Percentiles rank a stretch among this genome's conserved stretches.
These are phyloP conservation scores for Hippocampus comes DNA, from an alignment of 2,113 vertebrate species.

Conservation along the genomic window DNA sequence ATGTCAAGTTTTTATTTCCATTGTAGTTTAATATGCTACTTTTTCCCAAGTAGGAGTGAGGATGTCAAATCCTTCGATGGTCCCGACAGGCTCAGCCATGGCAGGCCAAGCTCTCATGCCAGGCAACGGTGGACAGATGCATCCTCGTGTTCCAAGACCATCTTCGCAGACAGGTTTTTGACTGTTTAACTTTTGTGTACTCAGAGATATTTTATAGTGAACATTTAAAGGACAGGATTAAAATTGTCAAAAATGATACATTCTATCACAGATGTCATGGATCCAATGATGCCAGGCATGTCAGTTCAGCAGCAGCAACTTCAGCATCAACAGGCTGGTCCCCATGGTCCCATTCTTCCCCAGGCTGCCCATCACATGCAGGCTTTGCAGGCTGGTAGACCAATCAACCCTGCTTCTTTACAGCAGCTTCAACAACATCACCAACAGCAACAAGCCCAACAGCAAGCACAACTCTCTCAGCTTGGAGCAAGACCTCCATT, in stretches of 20 bases:
- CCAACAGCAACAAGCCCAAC: slow-evolving; percentile 70
- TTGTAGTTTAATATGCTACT: not conserved
- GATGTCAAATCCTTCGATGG: slow-evolving; percentile 88
- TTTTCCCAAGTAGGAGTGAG: slow-evolving; percentile 66
- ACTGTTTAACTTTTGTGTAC: slow-evolving; percentile 9
- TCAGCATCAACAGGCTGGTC: slow-evolving; percentile 80
- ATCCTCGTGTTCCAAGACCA: slow-evolving; percentile 82
- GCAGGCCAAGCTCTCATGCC: slow-evolving; percentile 80
- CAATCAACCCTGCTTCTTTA: slow-evolving; percentile 84
- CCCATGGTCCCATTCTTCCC: slow-evolving; percentile 82
- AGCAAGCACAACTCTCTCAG: slow-evolving; percentile 71
- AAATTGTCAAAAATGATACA: not conserved
- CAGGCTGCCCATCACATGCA: slow-evolving; percentile 92
- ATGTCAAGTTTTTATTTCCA: not conserved
- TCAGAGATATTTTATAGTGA: not conserved
- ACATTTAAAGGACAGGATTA: not conserved
- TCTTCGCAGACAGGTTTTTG: slow-evolving; percentile 85
- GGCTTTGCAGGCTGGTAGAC: slow-evolving; percentile 82
- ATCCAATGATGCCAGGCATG: slow-evolving; percentile 88
- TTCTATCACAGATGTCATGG: slow-evolving; percentile 81
- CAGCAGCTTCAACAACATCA: slow-evolving; percentile 87
- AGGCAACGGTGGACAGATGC: slow-evolving; percentile 83
- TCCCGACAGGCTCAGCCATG: slow-evolving; percentile 81
- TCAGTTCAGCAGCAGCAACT: slow-evolving; percentile 76
- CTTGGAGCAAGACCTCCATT: slow-evolving; percentile 84